phyloP scores from a whole-genome alignment of 2,797 vertebrate genomes.

The Labroides dimidiatus region DNA sequence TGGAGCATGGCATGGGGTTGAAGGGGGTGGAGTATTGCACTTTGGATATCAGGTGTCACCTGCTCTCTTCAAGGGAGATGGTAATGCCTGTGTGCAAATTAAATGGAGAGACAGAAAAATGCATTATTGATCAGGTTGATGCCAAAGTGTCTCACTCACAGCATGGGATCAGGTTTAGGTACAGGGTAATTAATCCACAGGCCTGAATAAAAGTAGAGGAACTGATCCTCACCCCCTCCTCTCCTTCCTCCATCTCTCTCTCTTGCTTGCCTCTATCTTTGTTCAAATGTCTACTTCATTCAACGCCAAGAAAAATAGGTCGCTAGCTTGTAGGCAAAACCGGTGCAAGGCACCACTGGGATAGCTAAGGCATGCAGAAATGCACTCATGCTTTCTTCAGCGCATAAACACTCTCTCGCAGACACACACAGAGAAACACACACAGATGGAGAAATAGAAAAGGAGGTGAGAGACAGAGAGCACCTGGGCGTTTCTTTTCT shows the following conservation, averaged over 20 bases:
- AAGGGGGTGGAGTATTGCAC: constrained; percentile 66
- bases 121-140: constrained; percentile 85
- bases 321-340: constrained; percentile 73
- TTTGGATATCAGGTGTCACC: constrained; percentile 78
- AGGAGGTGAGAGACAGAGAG: constrained; percentile 34
- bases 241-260: constrained; percentile 12
- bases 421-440: constrained; percentile 4
- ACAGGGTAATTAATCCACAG: constrained; percentile 85
- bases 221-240: constrained; percentile 57
- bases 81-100: constrained; percentile 80
- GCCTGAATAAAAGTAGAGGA: constrained; percentile 76
- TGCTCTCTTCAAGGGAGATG: constrained; percentile 69
- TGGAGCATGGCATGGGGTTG: constrained; percentile 29
- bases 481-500: constrained; percentile 54
- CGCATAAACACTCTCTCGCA: constrained; percentile 30
- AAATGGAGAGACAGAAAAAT: constrained; percentile 88
- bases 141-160: constrained; percentile 82
- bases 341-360: constrained; percentile 58
- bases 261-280: constrained; percentile 36
- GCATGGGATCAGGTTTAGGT: constrained; percentile 79
- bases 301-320: constrained; percentile 79
- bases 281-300: constrained; percentile 67
- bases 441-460: constrained; percentile 3
- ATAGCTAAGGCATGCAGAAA: constrained; percentile 48
- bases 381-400: constrained; percentile 30